phyloP scores from a whole-genome alignment of 2,797 vertebrate species.

The Sibirionetta formosa region DNA sequence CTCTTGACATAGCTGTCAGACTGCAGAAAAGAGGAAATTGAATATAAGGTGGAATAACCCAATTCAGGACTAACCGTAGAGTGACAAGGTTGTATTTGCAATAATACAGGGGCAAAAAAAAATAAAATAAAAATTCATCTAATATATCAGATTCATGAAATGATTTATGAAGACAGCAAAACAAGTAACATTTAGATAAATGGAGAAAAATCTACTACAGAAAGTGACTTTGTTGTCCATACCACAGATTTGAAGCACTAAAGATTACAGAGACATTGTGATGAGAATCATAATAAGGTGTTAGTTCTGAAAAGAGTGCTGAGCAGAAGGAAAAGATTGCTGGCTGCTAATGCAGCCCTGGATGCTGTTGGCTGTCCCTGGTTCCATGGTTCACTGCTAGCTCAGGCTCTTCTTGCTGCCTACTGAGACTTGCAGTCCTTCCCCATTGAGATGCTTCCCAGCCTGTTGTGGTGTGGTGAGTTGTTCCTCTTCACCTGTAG shows the following conservation, averaged over 20 bases:
- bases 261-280: neutral
- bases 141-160: neutral
- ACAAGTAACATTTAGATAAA: neutral
- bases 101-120: neutral
- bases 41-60: neutral
- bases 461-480: fast-evolving
- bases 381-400: neutral
- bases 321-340: neutral
- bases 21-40: neutral
- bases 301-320: neutral
- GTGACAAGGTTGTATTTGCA: neutral
- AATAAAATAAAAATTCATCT: neutral
- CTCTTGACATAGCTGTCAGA: neutral
- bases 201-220: neutral
- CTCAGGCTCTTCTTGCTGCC: neutral
- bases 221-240: neutral
- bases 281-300: neutral
- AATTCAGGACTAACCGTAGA: neutral
- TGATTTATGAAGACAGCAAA: neutral
- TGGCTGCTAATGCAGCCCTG: neutral
- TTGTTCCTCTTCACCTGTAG: neutral
- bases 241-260: neutral
- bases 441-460: neutral
- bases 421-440: neutral
- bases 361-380: neutral